Evolutionary conservation across 2,113 vertebrate genomes (phyloP).

Genomic region (Leptosomus discolor): DNA sequence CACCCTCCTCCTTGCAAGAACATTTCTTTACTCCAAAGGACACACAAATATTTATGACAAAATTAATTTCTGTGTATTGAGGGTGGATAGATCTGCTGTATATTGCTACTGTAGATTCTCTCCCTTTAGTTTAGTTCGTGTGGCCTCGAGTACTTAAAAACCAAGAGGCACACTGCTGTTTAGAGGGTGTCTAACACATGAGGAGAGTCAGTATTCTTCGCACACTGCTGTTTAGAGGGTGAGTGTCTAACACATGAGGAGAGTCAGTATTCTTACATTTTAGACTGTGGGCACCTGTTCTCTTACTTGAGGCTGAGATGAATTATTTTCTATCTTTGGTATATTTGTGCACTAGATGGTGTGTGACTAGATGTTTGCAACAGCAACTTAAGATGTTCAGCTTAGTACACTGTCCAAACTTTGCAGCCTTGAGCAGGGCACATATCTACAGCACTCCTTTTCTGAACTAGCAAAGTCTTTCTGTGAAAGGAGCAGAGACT

Average conservation of each 20-base stretch:
- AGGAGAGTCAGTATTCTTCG: background rate
- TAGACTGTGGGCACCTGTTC: background rate
- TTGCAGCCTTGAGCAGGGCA: background rate
- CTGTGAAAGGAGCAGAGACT: background rate
- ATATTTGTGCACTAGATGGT: background rate
- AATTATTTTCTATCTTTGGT: background rate
- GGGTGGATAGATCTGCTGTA: background rate
- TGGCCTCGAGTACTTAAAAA: background rate
- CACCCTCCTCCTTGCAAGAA: background rate
- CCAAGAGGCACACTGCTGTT: background rate
- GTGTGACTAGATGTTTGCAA: background rate
- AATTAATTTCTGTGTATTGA: background rate
- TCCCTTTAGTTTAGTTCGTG: background rate
- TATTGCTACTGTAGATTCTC: background rate
- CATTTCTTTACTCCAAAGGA: background rate
- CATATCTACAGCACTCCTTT: background rate
- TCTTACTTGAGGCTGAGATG: background rate
- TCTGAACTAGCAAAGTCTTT: background rate
- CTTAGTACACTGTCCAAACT: background rate
- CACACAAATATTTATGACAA: background rate
- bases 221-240: background rate
- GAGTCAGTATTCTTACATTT: background rate
- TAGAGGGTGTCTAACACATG: fast-evolving
- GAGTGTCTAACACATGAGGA: background rate
- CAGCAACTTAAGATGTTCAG: background rate